Base-by-base conservation (phyloP, 2,113 vertebrate species). In the Excalfactoria chinensis region DNA sequence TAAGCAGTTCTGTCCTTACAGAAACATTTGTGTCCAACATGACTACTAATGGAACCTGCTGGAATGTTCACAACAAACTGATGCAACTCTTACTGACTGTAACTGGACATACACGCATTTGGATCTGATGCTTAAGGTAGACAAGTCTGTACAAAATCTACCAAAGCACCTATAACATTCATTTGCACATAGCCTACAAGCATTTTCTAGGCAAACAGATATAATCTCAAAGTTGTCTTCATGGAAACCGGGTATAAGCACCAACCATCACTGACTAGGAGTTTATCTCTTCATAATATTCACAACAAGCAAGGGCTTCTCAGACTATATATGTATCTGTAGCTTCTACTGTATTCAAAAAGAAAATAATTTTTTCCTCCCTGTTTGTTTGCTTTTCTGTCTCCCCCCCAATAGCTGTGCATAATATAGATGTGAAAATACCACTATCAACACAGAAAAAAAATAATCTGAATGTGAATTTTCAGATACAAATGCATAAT, bases 1-100 rank as follows among this genome's bases (percentile, higher is more conserved):
- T 92, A 95, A 94, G 97, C 28, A 80, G 41, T 41, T 68, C 19
- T 71, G 37, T 34, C 64, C 55, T 41, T 56, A 62, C 16, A 41
- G 75, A 13, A 77, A 7, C 41, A 43, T 34, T 48, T 41, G 13
- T n/a, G 22, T n/a, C 43, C 0, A 0, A 53, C 76, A 7, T 41
- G 83, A n/a, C 22, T 11, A 22, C n/a, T 13, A 20, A 48, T 1
- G 15, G 35, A 76, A 8, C 19, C 41, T 41, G 43, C 48, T 64
- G 22, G 12, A 30, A 64, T 41, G 8, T 23, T 58, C 60, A 53
- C 17, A 82, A 72, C 20, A 40, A 79, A 60, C 69, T 20, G 55
- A 0, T 37, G 11, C 37, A 69, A 30, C 41, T 62, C 59, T 4
- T 25, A 4, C 7, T 34, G 63, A 34, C 66, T 69, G 21, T 22